These are phyloP conservation scores for Sitobion miscanthi DNA, from an alignment of 1,140 invertebrate genomes.

Conservation along the genomic window DNA sequence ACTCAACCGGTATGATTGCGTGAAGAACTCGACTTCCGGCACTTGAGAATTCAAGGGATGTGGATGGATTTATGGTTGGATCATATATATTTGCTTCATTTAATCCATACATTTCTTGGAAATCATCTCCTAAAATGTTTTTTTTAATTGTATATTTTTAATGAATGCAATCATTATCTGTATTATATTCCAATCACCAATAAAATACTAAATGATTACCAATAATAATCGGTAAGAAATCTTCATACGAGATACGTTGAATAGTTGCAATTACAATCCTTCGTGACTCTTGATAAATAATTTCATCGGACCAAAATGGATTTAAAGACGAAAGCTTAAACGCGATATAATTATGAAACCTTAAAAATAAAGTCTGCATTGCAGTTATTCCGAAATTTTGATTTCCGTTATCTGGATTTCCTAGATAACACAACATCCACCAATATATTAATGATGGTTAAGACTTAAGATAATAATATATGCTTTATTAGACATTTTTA, in stretches of 20 bases:
- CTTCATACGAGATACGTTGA: conserved; percentile 73
- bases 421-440: neutral
- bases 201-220: conserved; percentile 70
- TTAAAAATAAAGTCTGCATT: conserved; percentile 51
- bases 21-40: conserved; percentile 34
- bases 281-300: conserved; percentile 59
- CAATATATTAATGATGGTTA: too few species aligned
- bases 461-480: too few species aligned
- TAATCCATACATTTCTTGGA: neutral
- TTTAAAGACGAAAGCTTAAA: conserved; percentile 59
- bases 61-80: conserved; percentile 19
- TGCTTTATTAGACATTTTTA: too few species aligned
- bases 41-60: neutral
- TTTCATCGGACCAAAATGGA: conserved; percentile 58
- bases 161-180: neutral
- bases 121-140: conserved; percentile 31
- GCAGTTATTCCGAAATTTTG: conserved; percentile 56
- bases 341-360: conserved; percentile 61
- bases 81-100: conserved; percentile 37
- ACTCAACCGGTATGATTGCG: conserved; percentile 18
- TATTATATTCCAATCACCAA: neutral
- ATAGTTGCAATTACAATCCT: conserved; percentile 64
- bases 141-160: neutral
- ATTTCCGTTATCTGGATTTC: conserved; percentile 51
- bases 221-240: conserved; percentile 71